These are phyloP conservation scores for Lasioglossum morio DNA, from an alignment of 2,888 invertebrate species.

Conservation along the genomic window DNA sequence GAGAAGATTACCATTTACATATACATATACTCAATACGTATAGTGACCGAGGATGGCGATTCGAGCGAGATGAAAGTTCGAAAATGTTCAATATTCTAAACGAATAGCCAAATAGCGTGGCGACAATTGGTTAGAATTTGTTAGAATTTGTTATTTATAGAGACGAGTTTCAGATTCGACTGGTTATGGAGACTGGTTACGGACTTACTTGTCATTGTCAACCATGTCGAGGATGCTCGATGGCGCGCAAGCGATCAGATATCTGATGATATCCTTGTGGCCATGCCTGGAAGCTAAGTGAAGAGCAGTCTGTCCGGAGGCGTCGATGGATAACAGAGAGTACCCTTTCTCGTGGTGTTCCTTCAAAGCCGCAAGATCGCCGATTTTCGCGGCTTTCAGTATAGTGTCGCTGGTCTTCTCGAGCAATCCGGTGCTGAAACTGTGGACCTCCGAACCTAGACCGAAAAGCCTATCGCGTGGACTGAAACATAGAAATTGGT, in stretches of 20 bases:
- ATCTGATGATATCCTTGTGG: constrained; percentile 95
- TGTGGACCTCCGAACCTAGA: constrained; percentile 81
- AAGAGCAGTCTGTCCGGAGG: constrained; percentile 94
- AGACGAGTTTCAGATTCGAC: neutral
- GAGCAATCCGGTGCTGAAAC: constrained; percentile 89
- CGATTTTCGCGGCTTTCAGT: constrained; percentile 93
- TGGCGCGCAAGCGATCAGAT: constrained; percentile 94
- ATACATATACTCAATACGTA: too few species aligned
- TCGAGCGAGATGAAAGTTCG: too few species aligned
- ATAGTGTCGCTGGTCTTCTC: constrained; percentile 94
- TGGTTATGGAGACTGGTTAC: neutral
- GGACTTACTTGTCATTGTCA: constrained; percentile 91
- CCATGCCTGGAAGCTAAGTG: constrained; percentile 95
- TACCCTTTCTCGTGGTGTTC: constrained; percentile 94
- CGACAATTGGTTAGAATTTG: neutral
- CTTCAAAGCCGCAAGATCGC: constrained; percentile 92
- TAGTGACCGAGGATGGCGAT: too few species aligned
- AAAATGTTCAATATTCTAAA: neutral
- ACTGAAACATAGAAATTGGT: constrained; percentile 66
- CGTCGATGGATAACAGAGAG: constrained; percentile 93
- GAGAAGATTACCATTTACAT: too few species aligned
- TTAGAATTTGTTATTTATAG: neutral
- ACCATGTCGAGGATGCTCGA: constrained; percentile 93
- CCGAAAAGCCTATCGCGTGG: constrained; percentile 82
- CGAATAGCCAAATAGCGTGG: neutral